These are phyloP conservation scores for Marronus borbonicus DNA, from an alignment of 2,888 invertebrate genomes.

Conservation along the genomic window DNA sequence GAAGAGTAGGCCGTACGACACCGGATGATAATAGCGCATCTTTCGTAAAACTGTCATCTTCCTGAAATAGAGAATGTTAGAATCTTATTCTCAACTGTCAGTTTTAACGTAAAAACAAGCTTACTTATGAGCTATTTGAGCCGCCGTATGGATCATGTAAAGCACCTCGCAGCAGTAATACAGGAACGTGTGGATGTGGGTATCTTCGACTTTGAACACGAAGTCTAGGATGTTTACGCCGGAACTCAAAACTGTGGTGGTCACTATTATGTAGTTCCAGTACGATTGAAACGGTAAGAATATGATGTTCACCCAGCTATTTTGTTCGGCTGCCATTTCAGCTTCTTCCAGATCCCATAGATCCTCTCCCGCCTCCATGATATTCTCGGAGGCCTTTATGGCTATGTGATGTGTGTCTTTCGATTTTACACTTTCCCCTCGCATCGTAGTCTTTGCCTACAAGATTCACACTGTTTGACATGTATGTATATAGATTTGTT, in stretches of 20 bases:
- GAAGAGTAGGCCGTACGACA: slow-evolving; percentile 25
- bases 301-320: slow-evolving; percentile 53
- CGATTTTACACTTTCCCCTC: no score
- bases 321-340: background rate
- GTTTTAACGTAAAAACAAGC: background rate
- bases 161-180: slow-evolving; percentile 47
- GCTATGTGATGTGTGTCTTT: no score
- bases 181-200: background rate
- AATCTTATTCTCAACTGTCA: background rate
- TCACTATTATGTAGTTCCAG: slow-evolving; percentile 50
- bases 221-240: slow-evolving; percentile 50
- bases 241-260: slow-evolving; percentile 46
- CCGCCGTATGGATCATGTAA: slow-evolving; percentile 50
- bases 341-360: slow-evolving; percentile 4
- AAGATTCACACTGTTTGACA: no score
- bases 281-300: slow-evolving; percentile 53
- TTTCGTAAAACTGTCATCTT: slow-evolving; percentile 44
- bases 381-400: no score
- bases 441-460: no score
- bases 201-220: slow-evolving; percentile 31
- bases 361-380: no score
- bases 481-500: no score
- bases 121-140: slow-evolving; percentile 52
- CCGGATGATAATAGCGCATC: slow-evolving; percentile 50
- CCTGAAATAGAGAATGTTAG: slow-evolving; percentile 12